Percentiles rank a stretch among this genome's conserved stretches.
These are phyloP conservation scores for Coryphaenoides rupestris DNA, from an alignment of 2,113 vertebrate genomes.

Conservation along the genomic window DNA sequence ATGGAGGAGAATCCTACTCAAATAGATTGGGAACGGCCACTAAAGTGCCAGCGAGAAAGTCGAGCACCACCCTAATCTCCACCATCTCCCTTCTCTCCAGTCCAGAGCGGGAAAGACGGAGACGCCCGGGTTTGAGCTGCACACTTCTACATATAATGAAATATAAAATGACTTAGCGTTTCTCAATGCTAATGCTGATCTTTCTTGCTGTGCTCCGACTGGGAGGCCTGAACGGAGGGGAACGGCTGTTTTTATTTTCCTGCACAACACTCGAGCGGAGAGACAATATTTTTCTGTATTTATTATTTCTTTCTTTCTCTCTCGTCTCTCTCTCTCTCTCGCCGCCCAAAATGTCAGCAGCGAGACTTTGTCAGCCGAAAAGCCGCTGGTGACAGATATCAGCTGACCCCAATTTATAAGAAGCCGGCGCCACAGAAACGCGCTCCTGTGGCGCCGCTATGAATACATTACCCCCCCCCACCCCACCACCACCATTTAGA, in stretches of 20 bases:
- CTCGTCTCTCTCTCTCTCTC: no score
- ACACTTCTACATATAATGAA: no score
- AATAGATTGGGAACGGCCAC: no score
- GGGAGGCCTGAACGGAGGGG: constrained; percentile 12
- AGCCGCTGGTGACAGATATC: constrained; percentile 62
- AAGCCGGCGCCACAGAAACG: constrained; percentile 45
- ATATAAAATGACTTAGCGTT: constrained; percentile 34
- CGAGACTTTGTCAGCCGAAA: constrained; percentile 62
- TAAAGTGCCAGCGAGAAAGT: no score
- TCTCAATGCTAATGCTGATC: constrained; percentile 54
- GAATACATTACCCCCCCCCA: constrained; percentile 58
- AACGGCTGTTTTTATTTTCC: constrained; percentile 45
- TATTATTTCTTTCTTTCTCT: constrained; percentile 29
- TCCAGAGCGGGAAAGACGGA: no score
- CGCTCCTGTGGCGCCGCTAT: constrained; percentile 38
- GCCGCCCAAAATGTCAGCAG: constrained; percentile 63
- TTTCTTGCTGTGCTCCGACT: constrained; percentile 51
- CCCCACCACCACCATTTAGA: no score
- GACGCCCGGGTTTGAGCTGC: no score
- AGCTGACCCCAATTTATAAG: constrained; percentile 72
- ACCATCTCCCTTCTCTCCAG: no score
- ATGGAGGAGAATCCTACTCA: no score
- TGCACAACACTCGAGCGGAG: constrained; percentile 38
- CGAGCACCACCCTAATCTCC: no score
- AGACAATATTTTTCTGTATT: constrained; percentile 42